phyloP scores from a whole-genome alignment of 2,888 invertebrate genomes.

The Volucella zonaria region DNA sequence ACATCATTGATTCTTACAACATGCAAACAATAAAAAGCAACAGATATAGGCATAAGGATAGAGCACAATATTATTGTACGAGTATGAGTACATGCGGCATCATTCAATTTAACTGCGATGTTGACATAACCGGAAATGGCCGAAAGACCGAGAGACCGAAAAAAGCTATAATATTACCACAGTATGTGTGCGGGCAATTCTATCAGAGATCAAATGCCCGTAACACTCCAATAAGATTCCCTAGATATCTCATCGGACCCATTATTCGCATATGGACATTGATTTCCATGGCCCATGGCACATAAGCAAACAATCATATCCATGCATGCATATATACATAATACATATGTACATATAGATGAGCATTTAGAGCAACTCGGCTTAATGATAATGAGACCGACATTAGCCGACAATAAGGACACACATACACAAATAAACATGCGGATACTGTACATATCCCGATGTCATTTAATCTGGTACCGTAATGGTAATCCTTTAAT shows the following conservation, averaged over 20 bases:
- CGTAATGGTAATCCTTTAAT: conserved; percentile 66
- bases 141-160: not conserved
- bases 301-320: conserved; percentile 4
- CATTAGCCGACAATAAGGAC: conserved; percentile 59
- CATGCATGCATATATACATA: too few relatives aligned
- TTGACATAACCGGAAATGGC: conserved; percentile 19
- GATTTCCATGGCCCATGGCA: conserved; percentile 65
- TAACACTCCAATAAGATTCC: conserved; percentile 40
- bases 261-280: conserved; percentile 64
- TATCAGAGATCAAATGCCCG: conserved; percentile 58
- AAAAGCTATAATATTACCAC: conserved; percentile 14
- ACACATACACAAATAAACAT: too few relatives aligned
- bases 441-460: conserved; percentile 43
- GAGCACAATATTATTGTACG: too few relatives aligned
- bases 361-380: conserved; percentile 32
- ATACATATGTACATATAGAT: too few relatives aligned
- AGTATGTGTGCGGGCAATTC: conserved; percentile 41
- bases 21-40: not conserved
- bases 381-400: conserved; percentile 70
- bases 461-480: conserved; percentile 61
- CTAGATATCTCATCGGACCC: conserved; percentile 58
- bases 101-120: conserved; percentile 15
- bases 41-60: not conserved
- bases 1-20: conserved; percentile 9
- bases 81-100: conserved; percentile 4